Base-by-base conservation (phyloP, 2,888 invertebrate species). In the Thelaira solivaga region DNA sequence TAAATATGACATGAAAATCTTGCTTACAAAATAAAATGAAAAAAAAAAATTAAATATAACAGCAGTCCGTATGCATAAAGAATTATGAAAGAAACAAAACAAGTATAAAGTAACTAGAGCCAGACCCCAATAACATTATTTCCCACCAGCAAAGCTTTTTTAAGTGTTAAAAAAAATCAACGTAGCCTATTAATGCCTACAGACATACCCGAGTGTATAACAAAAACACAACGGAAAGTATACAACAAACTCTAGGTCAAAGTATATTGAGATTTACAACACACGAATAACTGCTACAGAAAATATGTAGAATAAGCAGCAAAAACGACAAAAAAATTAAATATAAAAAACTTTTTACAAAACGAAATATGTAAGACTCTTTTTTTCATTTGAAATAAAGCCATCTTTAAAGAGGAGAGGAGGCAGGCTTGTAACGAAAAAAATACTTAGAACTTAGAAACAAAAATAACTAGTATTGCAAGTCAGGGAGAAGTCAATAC, bases 221-320 rank as follows among this genome's bases (percentile, higher is more conserved):
- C 4, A 4, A 34, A 5, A 3, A 68, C 24, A 67, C 34, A 13
- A 24, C n/a, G 13, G 24, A 20, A 20, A 67, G 11, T 22, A 20
- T 59, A 36, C 26, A 71, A 71, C n/a, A n/a, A n/a, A n/a, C 61
- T 71, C 53, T 71, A 71, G 71, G 71, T 71, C 71, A 71, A 71
- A 51, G 34, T 62, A 51, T 43, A 36, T n/a, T n/a, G 24, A 51
- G 16, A 41, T 55, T 34, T 55, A 45, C 49, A 61, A 51, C 11
- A 18, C 13, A 20, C 6, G 13, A 41, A 49, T 3, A 59, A 61
- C 2, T 10, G 39, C n/a, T n/a, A 18, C 11, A 26, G 7, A 51
- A 36, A 34, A 41, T 29, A 13, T 57, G 22, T 31, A 20, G 39
- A 57, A 57, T 22, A 45, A 7, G 47, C 11, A 39, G 16, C n/a